Conservation (phyloP, 2,888 invertebrate species). For the Endotricha flammealis region DNA sequence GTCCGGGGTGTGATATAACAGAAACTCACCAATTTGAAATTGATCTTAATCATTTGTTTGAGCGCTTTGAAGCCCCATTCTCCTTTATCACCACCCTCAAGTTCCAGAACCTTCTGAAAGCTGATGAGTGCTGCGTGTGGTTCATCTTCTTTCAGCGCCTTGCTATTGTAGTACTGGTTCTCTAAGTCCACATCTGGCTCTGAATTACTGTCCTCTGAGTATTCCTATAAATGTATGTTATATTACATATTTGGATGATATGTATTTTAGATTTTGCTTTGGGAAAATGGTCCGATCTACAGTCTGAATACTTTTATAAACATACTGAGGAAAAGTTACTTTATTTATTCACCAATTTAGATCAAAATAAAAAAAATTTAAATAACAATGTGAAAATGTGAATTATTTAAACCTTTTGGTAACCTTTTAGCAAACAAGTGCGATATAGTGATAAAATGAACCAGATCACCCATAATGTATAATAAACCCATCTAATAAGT, state of each 20-base stretch:
- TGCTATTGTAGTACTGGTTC: conserved; percentile 99
- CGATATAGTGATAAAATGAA: no score
- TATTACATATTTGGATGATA: background rate
- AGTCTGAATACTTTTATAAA: no score
- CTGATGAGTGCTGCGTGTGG: conserved; percentile 93
- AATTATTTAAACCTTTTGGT: no score
- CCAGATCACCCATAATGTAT: no score
- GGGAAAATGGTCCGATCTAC: no score
- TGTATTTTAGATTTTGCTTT: no score
- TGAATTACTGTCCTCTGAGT: conserved; percentile 99
- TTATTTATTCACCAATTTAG: no score
- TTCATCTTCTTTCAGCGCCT: conserved; percentile 98
- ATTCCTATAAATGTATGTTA: conserved; percentile 93
- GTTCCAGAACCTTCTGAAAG: conserved; percentile 96
- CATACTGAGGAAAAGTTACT: no score
- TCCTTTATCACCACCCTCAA: conserved; percentile 98
- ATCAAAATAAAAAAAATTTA: no score
- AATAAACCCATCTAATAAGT: no score
- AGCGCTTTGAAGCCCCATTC: conserved; percentile 99
- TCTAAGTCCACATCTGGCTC: conserved; percentile 99
- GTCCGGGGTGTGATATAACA: conserved; percentile 12
- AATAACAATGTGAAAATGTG: no score
- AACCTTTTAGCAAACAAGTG: no score
- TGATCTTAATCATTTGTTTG: conserved; percentile 99
- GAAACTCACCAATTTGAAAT: conserved; percentile 92